phyloP scores from a whole-genome alignment of 2,888 invertebrate genomes.

The Eupithecia dodoneata region DNA sequence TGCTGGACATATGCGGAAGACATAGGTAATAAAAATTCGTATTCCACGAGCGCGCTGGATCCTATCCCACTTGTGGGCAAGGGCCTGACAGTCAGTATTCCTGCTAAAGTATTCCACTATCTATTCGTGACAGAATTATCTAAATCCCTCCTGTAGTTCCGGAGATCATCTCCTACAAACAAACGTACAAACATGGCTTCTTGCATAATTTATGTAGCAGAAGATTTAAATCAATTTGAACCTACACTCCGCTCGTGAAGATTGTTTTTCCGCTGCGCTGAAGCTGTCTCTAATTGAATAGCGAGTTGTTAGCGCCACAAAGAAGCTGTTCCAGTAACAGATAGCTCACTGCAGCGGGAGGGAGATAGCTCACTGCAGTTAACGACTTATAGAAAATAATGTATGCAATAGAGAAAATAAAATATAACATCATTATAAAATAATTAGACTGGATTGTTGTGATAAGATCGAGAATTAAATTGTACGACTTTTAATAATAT shows the following conservation, averaged over 20 bases:
- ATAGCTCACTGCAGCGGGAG: neutral
- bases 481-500: too few species aligned
- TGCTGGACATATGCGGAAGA: neutral
- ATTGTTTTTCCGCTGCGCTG: constrained; percentile 2
- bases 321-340: constrained; percentile 2
- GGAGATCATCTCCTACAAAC: neutral
- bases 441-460: too few species aligned
- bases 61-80: neutral
- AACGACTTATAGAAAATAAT: too few species aligned
- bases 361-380: neutral
- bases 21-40: neutral
- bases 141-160: neutral
- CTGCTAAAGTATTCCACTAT: neutral
- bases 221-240: neutral
- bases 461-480: too few species aligned
- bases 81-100: neutral
- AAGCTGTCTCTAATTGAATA: neutral
- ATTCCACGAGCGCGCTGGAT: neutral
- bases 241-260: neutral
- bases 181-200: neutral
- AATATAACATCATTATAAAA: too few species aligned
- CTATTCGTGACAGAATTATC: neutral
- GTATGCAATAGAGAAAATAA: too few species aligned
- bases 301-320: neutral
- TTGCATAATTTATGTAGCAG: neutral